A percentile compares a stretch with the other conserved stretches of the same genome.
Conservation (phyloP, 2,113 vertebrate genomes). For the Rhynchomys soricoides region DNA sequence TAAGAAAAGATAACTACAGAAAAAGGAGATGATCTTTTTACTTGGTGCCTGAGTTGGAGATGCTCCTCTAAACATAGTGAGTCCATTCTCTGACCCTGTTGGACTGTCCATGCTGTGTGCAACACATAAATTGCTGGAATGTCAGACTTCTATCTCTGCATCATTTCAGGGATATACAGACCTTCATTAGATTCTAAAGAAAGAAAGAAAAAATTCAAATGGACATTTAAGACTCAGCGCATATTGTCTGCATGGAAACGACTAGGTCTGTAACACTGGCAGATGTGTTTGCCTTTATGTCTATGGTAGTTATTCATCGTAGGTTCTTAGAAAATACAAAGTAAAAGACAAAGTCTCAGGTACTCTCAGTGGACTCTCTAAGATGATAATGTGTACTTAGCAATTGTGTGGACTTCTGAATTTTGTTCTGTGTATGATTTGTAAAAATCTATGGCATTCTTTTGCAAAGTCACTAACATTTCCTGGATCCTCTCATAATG, state of each 20-base stretch:
- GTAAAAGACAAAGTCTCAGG: not conserved
- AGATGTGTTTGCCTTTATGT: not conserved
- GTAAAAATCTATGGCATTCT: not conserved
- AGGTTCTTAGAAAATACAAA: constrained; percentile 25
- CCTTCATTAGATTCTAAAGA: not conserved
- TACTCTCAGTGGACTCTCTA: not conserved
- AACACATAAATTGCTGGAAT: not conserved
- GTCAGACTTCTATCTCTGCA: not conserved
- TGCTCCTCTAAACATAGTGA: not conserved
- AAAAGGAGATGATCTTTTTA: not conserved
- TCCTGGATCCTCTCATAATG: not conserved
- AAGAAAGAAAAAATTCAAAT: too few species aligned
- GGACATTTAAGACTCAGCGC: not conserved
- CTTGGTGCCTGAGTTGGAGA: not conserved
- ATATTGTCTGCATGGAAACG: not conserved
- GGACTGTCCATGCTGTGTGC: not conserved
- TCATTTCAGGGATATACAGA: not conserved
- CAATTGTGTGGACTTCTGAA: not conserved
- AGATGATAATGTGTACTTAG: not conserved
- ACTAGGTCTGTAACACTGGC: not conserved
- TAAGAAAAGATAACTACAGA: not conserved
- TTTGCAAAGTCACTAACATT: constrained; percentile 15
- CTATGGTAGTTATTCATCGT: not conserved
- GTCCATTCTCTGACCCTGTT: not conserved
- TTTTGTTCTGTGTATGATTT: constrained; percentile 17